Conservation (phyloP, 2,113 vertebrate genomes). For the Sigmodon hispidus region DNA sequence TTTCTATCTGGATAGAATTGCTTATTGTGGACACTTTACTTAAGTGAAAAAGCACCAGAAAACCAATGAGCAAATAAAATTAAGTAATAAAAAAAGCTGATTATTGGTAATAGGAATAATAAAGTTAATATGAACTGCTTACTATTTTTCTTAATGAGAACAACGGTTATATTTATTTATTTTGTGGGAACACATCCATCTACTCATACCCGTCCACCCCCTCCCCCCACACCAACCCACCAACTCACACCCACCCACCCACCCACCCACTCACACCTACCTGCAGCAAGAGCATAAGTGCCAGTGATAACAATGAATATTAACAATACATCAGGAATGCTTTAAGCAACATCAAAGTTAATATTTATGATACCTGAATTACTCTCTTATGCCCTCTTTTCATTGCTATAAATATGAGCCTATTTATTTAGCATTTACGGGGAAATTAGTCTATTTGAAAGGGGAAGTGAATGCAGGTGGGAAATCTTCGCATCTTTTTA, state of each 20-base stretch:
- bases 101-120: conserved; percentile 25
- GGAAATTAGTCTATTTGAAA: conserved; percentile 63
- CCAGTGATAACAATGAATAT: conserved; percentile 38
- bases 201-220: not conserved
- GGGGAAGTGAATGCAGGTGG: conserved; percentile 50
- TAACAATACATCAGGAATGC: not conserved
- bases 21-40: not conserved
- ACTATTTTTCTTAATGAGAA: conserved; percentile 39
- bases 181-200: not conserved
- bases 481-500: conserved; percentile 53
- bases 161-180: conserved; percentile 1
- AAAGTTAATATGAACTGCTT: conserved; percentile 54
- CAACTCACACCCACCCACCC: too few species aligned
- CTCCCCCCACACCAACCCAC: too few species aligned
- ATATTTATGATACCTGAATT: conserved; percentile 35
- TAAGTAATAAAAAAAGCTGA: not conserved
- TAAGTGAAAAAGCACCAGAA: not conserved
- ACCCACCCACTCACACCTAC: not conserved
- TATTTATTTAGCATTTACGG: conserved; percentile 56
- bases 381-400: conserved; percentile 30
- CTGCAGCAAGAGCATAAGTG: not conserved
- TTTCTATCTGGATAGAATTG: conserved; percentile 17
- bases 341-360: conserved; percentile 38
- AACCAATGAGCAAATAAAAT: not conserved
- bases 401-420: not conserved